Evolutionary conservation across 2,113 vertebrate species (phyloP).

Genomic region (Synchiropus splendidus): DNA sequence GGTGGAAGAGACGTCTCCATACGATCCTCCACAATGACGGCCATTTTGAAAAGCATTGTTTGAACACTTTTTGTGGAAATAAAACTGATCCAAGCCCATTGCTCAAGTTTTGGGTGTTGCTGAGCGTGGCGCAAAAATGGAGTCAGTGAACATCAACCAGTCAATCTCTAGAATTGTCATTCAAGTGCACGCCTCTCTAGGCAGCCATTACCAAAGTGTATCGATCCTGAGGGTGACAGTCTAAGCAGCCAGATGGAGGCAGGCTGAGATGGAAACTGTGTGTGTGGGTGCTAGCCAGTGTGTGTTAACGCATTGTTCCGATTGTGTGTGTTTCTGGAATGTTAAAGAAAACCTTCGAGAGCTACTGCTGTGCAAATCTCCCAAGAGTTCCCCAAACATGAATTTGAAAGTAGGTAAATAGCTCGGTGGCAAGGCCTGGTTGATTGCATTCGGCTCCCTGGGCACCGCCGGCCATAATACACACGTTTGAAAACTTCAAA

Average conservation of each 20-base stretch:
- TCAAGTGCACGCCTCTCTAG: conserved; percentile 46
- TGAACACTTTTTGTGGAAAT: too few species aligned
- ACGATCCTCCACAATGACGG: conserved; percentile 14
- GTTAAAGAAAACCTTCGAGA: not conserved
- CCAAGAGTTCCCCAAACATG: conserved; percentile 16
- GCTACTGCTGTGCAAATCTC: not conserved
- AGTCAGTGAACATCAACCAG: too few species aligned
- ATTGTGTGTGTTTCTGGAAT: conserved; percentile 1
- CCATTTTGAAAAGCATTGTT: too few species aligned
- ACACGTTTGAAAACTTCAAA: conserved; percentile 61
- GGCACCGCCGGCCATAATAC: conserved; percentile 45
- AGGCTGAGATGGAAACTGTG: conserved; percentile 10
- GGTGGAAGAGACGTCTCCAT: conserved; percentile 26
- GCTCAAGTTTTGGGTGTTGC: conserved; percentile 1
- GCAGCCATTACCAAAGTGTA: conserved; percentile 52
- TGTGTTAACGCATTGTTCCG: not conserved
- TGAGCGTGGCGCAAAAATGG: too few species aligned
- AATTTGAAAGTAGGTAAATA: conserved; percentile 64
- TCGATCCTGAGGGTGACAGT: conserved; percentile 53
- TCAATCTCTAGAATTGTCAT: conserved; percentile 57
- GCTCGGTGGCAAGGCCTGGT: conserved; percentile 35
- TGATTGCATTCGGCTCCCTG: conserved; percentile 56
- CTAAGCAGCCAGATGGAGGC: conserved; percentile 28
- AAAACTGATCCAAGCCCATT: too few species aligned
- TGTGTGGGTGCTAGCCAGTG: conserved; percentile 1